Percentiles rank a stretch among this genome's conserved stretches.
These are phyloP conservation scores for Leptinotarsa haldemani DNA, from an alignment of 2,888 invertebrate genomes.

Conservation along the genomic window DNA sequence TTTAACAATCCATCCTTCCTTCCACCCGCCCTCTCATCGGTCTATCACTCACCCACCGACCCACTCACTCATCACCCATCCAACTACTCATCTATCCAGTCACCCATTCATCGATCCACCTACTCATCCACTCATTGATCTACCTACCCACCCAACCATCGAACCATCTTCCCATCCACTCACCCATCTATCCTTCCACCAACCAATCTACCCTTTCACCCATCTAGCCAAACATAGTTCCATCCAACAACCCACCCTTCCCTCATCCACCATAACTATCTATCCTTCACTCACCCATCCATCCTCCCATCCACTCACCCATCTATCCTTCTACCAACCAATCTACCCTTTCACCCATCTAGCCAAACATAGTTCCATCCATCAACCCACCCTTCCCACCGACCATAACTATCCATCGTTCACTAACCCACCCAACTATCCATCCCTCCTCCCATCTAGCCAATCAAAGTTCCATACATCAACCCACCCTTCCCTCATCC, in stretches of 20 bases:
- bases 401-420: neutral
- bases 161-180: neutral
- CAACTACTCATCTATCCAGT: neutral
- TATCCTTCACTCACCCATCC: neutral
- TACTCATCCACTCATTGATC: neutral
- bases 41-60: no score
- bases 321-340: neutral
- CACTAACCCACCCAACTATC: no score
- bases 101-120: no score
- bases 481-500: no score
- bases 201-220: neutral
- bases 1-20: no score
- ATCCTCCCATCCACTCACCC: neutral
- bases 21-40: no score
- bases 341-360: neutral
- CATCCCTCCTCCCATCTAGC: neutral
- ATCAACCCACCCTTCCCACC: neutral
- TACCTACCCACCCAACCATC: neutral
- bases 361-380: neutral
- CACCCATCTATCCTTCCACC: neutral
- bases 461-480: no score
- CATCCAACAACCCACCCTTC: neutral
- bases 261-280: neutral
- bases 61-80: no score
- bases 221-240: neutral